Base-by-base conservation (phyloP, 2,797 vertebrate genomes). In the Alcedo quadribrachys region DNA sequence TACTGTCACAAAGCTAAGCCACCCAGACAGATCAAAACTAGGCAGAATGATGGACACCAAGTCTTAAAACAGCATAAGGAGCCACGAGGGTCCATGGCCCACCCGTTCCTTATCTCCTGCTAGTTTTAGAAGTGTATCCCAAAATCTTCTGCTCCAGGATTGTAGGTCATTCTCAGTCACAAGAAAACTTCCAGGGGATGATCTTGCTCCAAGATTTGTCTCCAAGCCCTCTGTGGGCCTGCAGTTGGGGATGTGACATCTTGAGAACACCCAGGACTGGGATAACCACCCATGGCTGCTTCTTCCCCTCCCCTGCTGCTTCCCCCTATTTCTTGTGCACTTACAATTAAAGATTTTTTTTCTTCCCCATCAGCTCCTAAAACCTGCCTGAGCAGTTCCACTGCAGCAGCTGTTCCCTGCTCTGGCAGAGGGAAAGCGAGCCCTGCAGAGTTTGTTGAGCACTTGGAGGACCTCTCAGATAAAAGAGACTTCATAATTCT, bases 361-460 rank as follows among this genome's bases (percentile, higher is more conserved):
- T 28, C 77, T 89, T 50, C 25, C 58, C 33, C 51, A 63, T 54
- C n/a, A 43, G 25, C 54, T 81, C 76, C 79, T 30, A 57, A 87
- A 67, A 19, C 14, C 73, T 57, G 48, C 28, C 46, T 2, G 4
- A 82, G 79, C 18, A 1, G 32, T 48, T 68, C 81, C 0, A 0
- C 87, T 73, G 0, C 63, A 80, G 89, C 87, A 65, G 53, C 63
- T n/a, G 27, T 27, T 89, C 91, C 87, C 82, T 0, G 0, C 91
- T 87, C 75, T 3, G 2, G 61, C 0, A 4, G 45, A 89, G 77
- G 40, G 48, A 24, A 42, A 70, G 45, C 0, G 0, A 61, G 50
- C 57, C 61, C 57, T 5, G 12, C 27, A 12, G 88, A 55, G 53
- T 20, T 35, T 81, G 37, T 48, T 17, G 8, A 71, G 62, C 2